Percentiles rank a stretch among this genome's conserved stretches.
These are phyloP conservation scores for Rhopalosiphum nymphaeae DNA, from an alignment of 2,888 invertebrate genomes.

Conservation along the genomic window DNA sequence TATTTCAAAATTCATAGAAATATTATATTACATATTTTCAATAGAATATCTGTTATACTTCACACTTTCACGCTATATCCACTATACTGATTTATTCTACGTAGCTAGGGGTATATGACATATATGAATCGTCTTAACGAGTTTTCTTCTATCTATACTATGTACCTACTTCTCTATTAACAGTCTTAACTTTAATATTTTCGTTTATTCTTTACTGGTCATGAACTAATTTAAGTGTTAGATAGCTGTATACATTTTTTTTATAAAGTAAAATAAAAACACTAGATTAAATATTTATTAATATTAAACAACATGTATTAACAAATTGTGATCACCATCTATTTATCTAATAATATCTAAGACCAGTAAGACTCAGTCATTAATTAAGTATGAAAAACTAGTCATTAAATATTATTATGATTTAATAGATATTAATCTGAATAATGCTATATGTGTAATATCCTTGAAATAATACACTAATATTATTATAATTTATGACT, in stretches of 20 bases:
- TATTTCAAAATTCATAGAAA: neutral
- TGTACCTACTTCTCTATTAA: neutral
- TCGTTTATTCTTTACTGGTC: neutral
- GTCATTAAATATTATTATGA: neutral
- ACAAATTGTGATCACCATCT: neutral
- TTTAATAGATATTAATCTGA: neutral
- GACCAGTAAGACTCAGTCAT: neutral
- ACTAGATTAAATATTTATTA: neutral
- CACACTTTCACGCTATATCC: neutral
- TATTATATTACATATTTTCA: neutral
- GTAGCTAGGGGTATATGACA: neutral
- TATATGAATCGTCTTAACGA: neutral
- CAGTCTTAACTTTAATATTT: neutral
- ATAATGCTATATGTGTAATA: neutral
- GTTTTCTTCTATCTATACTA: neutral
- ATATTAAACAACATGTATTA: neutral
- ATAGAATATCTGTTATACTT: neutral
- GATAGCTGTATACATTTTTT: neutral
- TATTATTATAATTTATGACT: neutral
- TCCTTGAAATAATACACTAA: neutral
- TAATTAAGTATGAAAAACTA: neutral
- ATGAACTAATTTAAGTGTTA: neutral
- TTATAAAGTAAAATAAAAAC: neutral
- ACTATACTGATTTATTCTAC: neutral
- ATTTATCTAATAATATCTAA: neutral